Evolutionary conservation across 2,888 invertebrate species (phyloP).

Genomic region (Eristalis tenax): DNA sequence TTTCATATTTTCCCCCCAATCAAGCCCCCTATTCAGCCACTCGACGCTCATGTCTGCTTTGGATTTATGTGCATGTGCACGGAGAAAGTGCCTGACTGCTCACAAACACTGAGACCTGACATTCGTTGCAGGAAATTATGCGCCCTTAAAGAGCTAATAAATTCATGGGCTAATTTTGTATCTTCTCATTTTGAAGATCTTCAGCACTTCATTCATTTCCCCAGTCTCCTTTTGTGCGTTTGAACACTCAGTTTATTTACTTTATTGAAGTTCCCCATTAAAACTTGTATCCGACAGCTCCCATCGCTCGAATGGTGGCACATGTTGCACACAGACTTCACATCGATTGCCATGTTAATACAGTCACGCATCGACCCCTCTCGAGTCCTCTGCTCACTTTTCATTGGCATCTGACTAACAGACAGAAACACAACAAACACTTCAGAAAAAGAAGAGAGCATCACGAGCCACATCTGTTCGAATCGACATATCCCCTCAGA

Average conservation of each 20-base stretch:
- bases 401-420: background rate
- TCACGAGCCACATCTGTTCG: conserved; percentile 38
- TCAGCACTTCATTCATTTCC: background rate
- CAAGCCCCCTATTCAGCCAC: background rate
- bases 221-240: background rate
- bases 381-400: background rate
- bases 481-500: conserved; percentile 28
- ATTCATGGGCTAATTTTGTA: background rate
- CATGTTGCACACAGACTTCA: background rate
- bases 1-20: no score
- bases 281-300: background rate
- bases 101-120: background rate
- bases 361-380: background rate
- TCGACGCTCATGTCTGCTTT: background rate
- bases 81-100: background rate
- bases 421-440: background rate
- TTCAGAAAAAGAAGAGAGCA: background rate
- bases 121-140: background rate
- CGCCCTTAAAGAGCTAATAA: background rate
- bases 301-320: background rate
- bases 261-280: background rate
- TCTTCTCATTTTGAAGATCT: background rate
- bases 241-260: background rate
- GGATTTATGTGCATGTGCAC: background rate
- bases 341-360: background rate